Base-by-base conservation (phyloP, 2,113 vertebrate genomes). In the Petromus typicus region DNA sequence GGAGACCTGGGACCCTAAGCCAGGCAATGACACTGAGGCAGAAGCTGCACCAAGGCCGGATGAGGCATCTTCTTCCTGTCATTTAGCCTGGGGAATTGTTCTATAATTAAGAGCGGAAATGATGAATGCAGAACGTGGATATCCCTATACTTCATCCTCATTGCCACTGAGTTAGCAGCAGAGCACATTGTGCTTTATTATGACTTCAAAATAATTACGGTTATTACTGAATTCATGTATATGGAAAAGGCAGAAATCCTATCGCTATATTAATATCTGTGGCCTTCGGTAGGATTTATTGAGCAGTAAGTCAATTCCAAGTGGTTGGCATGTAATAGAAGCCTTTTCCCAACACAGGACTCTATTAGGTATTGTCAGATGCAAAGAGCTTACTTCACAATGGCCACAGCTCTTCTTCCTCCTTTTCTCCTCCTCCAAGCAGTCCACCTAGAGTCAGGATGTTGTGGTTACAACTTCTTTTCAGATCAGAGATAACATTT, bases 181-280 rank as follows among this genome's bases (percentile, higher is more conserved):
- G 81, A 98, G 98, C 98, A 97, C 96, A 98, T 98, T 95, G 63
- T 98, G 97, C 97, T 98, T 98, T 98, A 98, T 96, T 98, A 94
- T 98, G 98, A 98, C 96, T 97, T 98, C 95, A 98, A 97, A 97
- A 98, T 98, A 98, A 99, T 99, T 99, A 98, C 97, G 96, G 97
- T 97, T 98, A 98, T 98, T 98, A 98, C 97, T 96, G 96, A 98
- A 98, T 98, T 97, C 97, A 96, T 97, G 96, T 98, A 97, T 97
- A 97, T 97, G 96, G 97, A 97, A 95, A 97, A 98, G 96, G 97
- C 97, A 98, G 97, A 98, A 97, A 97, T 96, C 95, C 96, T 95
- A 97, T 97, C 93, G 84, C 95, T 96, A 95, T 97, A 97, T 98
- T 98, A 98, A 98, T 97, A 94, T 59, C 20, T 89, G 75, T 97